Evolutionary conservation across 1,140 invertebrate genomes (phyloP).

Genomic region (Bombyx mandarina): DNA sequence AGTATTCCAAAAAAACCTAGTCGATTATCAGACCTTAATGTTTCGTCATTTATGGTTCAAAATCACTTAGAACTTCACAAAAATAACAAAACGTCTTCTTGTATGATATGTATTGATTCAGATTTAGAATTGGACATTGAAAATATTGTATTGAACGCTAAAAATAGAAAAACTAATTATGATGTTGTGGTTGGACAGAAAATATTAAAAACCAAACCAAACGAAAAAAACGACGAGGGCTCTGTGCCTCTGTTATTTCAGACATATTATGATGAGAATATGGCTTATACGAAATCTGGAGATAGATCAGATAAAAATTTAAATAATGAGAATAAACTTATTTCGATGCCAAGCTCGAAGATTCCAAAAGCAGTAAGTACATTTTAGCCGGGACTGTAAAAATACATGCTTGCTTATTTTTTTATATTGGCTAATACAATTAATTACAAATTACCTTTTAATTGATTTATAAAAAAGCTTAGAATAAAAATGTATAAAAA

Average conservation of each 20-base stretch:
- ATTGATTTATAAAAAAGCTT: too few species aligned
- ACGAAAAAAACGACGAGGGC: constrained; percentile 13
- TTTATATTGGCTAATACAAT: too few species aligned
- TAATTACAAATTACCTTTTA: too few species aligned
- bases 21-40: constrained; percentile 15
- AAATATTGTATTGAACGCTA: constrained; percentile 18
- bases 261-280: constrained; percentile 18
- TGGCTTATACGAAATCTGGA: not conserved
- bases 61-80: constrained; percentile 18
- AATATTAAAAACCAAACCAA: constrained; percentile 31
- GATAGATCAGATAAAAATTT: not conserved
- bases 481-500: too few species aligned
- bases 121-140: constrained; percentile 34
- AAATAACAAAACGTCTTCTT: constrained; percentile 11
- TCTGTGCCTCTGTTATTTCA: constrained; percentile 24
- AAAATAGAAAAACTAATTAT: constrained; percentile 7
- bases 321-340: not conserved
- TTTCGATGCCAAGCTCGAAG: not conserved
- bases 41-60: constrained; percentile 3
- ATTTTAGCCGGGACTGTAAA: not conserved
- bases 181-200: constrained; percentile 43
- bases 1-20: constrained; percentile 16
- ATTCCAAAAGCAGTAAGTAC: constrained; percentile 5
- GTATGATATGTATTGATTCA: constrained; percentile 27
- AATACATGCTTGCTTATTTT: too few species aligned